Evolutionary conservation across 2,113 vertebrate species (phyloP).

Genomic region (Xenotilapia caudafasciata): DNA sequence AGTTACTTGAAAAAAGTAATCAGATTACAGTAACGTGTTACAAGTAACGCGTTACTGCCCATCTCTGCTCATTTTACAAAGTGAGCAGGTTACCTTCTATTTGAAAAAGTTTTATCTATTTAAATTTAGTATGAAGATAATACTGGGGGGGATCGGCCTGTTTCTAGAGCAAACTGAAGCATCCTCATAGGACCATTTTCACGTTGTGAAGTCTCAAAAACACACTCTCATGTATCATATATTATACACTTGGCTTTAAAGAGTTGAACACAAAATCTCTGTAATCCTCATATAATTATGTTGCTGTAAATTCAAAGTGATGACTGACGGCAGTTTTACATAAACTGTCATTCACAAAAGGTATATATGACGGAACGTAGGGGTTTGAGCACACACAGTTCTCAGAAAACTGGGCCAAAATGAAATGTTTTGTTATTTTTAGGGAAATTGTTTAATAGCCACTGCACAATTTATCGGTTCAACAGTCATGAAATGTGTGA

Average conservation of each 20-base stretch:
- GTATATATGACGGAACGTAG: accelerated
- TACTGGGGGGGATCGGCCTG: background rate
- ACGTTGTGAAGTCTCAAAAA: background rate
- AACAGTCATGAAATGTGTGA: background rate
- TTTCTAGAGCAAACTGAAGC: background rate
- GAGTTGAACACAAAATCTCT: accelerated
- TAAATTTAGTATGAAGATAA: background rate
- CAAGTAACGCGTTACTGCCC: too few relatives aligned
- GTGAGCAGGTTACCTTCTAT: background rate
- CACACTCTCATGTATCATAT: background rate
- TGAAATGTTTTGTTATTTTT: background rate
- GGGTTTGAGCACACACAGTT: accelerated
- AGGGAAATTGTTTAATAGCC: background rate
- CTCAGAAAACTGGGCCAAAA: background rate
- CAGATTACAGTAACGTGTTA: too few relatives aligned
- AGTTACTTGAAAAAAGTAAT: too few relatives aligned
- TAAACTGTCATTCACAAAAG: background rate
- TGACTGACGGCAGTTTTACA: background rate
- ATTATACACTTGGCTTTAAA: background rate
- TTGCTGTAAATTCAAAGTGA: background rate
- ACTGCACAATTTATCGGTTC: background rate
- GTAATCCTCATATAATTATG: background rate
- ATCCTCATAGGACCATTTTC: background rate
- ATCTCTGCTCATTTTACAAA: background rate
- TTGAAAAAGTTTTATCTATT: background rate